Percentiles rank a stretch among this genome's conserved stretches.
Conservation (phyloP, 2,797 vertebrate genomes). For the Streptopelia turtur region DNA sequence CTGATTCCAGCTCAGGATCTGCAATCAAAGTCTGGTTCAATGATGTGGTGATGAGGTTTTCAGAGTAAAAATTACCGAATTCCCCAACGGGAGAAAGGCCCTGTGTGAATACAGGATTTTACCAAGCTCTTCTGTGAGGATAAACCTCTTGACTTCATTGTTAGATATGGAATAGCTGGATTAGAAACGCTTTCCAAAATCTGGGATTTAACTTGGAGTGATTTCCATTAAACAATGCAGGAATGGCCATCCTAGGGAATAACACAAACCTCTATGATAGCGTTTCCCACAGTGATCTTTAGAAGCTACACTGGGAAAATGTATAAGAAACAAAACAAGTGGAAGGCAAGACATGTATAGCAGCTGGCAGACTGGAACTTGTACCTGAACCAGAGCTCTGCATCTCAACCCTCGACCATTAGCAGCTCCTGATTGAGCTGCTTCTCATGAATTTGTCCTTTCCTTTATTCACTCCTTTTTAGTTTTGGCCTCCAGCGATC, state of each 20-base stretch:
- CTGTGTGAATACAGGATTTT: not conserved
- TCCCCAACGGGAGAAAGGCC: not conserved
- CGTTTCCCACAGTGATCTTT: not conserved
- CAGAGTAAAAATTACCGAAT: not conserved
- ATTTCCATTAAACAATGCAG: not conserved
- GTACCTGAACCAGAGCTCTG: not conserved
- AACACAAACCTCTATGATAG: fast-evolving
- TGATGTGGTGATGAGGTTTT: not conserved
- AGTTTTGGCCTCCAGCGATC: not conserved
- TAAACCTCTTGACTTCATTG: not conserved
- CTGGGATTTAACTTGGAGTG: not conserved
- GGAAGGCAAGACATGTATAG: not conserved
- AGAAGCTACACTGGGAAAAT: not conserved
- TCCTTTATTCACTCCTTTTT: not conserved
- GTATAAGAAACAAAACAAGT: not conserved
- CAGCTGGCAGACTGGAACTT: not conserved
- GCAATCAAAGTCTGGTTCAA: not conserved
- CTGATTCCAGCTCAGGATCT: not conserved
- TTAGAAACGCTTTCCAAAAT: conserved; percentile 25
- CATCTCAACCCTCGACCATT: not conserved
- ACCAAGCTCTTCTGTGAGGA: not conserved
- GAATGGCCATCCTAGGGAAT: not conserved
- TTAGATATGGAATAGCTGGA: not conserved
- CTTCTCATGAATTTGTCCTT: not conserved
- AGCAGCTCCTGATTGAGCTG: not conserved